Base-by-base conservation (phyloP, 1,140 invertebrate genomes). In the Formica selysi region DNA sequence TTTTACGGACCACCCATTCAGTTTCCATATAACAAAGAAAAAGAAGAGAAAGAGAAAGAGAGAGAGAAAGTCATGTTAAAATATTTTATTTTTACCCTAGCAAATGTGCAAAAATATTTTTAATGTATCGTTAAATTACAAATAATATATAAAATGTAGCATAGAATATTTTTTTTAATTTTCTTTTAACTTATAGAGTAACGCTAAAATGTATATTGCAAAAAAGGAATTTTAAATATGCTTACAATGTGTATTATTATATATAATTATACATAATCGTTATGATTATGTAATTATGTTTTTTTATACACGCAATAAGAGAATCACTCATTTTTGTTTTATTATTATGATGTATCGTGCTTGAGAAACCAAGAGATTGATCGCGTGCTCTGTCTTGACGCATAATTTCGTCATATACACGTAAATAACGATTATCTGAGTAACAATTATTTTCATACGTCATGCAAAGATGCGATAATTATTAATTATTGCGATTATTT, bases 21-120 rank as follows among this genome's bases (percentile, higher is more conserved):
- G n/a, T 29, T 61, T 41, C 11, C 22, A 29, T 38, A 19, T 44
- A 48, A 48, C 13, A 6, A 3, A 51, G 48, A 51, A 51, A 1
- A 51, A 16, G 16, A 4, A 51, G 3, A 51, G 16, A 48, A 13
- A 13, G 44, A 48, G 41, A 8, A 1, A 48, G 11, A 48, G 8
- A 48, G 44, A 44, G 10, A 44, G 44, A 44, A 44, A 11, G 16
- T 6, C 26, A 11, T 59, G 26, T 38, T 44, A 67, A 64, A 51
- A 36, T n/a, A 68, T 74, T 54, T 74, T 74, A 13, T 32, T 57
- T 74, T 68, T 68, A 68, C 4, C 44, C 11, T n/a, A 26, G 11
- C n/a, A 68, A 64, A 64, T 32, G 32, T 64, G 16, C 6, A n/a
- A 65, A 65, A 65, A 65, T 44, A 68, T 16, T 68, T 68, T 44